These are phyloP conservation scores for Lemur catta DNA, from an alignment of 2,797 vertebrate genomes.

Conservation along the genomic window DNA sequence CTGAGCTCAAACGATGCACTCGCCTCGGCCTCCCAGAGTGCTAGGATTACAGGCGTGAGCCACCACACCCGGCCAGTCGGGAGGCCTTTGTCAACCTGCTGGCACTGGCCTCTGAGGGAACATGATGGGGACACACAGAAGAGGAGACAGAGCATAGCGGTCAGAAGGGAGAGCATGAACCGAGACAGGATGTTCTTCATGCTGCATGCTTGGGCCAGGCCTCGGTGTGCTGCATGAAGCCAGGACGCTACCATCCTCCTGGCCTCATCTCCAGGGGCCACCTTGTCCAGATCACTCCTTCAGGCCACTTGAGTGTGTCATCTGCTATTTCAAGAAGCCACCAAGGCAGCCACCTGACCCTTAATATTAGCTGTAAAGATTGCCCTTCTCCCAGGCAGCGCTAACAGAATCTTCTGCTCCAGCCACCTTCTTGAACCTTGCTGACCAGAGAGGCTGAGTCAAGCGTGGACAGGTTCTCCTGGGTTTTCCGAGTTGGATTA, in stretches of 20 bases:
- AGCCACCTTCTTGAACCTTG: background rate
- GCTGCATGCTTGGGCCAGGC: background rate
- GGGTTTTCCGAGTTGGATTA: background rate
- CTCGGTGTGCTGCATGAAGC: background rate
- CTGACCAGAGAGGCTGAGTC: background rate
- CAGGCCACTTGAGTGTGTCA: background rate
- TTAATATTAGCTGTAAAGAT: background rate
- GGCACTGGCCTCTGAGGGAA: background rate
- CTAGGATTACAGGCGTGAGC: no score
- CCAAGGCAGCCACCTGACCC: background rate
- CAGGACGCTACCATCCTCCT: background rate
- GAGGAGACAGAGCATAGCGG: background rate
- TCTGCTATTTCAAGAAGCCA: background rate
- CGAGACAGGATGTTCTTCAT: background rate
- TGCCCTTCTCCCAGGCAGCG: background rate
- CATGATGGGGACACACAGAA: no score
- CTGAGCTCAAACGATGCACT: no score
- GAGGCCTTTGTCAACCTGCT: background rate
- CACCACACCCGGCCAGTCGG: background rate
- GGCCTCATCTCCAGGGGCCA: background rate
- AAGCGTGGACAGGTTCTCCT: background rate
- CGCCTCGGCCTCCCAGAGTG: no score
- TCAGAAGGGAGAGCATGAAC: background rate
- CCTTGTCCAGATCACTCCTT: background rate
- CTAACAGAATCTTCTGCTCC: background rate